Evolutionary conservation across 1,140 invertebrate genomes (phyloP).

Genomic region (Neotoxoptera formosana): DNA sequence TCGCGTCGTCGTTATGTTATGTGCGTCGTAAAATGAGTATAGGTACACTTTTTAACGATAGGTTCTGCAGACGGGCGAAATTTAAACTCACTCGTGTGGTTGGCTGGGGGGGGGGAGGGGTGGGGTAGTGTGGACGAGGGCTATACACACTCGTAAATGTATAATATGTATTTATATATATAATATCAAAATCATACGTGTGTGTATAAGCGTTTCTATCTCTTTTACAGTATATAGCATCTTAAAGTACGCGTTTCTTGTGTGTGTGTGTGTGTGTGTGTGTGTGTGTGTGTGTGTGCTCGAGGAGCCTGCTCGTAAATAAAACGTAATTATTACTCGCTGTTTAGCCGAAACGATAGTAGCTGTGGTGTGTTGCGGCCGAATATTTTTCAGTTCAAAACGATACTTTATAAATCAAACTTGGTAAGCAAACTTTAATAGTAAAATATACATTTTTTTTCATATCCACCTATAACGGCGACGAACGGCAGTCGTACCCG

Average conservation of each 20-base stretch:
- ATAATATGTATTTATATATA: background rate
- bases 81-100: background rate
- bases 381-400: background rate
- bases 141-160: background rate
- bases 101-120: too few relatives aligned
- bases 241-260: background rate
- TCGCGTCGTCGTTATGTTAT: background rate
- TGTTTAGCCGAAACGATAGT: background rate
- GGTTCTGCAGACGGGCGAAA: background rate
- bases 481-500: background rate
- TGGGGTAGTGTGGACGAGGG: too few relatives aligned
- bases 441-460: background rate
- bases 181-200: background rate
- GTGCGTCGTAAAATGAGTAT: background rate
- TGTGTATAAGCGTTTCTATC: background rate
- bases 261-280: background rate
- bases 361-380: background rate
- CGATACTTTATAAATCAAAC: background rate
- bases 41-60: constrained; percentile 7
- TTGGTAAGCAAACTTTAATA: background rate
- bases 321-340: background rate
- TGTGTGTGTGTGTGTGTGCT: background rate
- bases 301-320: background rate
- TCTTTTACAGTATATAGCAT: background rate
- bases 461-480: background rate